Evolutionary conservation across 2,113 vertebrate genomes (phyloP), one percentile per base, ranked within the genome.

Genomic region (Ictalurus furcatus): DNA sequence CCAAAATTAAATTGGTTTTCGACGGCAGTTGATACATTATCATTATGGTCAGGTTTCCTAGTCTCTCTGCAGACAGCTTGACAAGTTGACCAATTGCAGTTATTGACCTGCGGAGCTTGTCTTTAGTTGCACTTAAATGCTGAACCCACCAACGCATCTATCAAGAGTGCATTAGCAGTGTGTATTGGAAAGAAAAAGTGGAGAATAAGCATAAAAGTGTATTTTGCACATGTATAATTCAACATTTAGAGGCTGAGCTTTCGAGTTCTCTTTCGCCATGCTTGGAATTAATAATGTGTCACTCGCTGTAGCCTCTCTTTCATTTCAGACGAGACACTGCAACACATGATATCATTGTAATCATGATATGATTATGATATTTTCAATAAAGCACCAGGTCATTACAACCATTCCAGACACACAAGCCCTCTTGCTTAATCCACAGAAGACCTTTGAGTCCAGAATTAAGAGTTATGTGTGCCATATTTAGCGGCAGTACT

Each of bases 91-190:
- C 71, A 88, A 84, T 90, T 73, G 83, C 73, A 48, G 85, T 79
- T 87, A 87, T 90, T 90, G 88, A 89, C 88, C 84, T 59, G 84
- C 78, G 7, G 73, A 89, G 84, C 88, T 86, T 59, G 84, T 81
- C 88, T 89, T 89, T 65, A 86, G 84, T 81, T 89, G 88, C 74
- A 71, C 88, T 86, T 89, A 81, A 91, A 90, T 59, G 73, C 63
- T 25, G 19, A 86, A 80, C 30, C 80, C 48, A 30, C 11, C 80
- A 58, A 71, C 65, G 84, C 81, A 85, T 85, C 63, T 74, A 90
- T 90, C 89, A 90, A 84, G 82, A 92, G 81, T 83, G 44, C 86
- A 87, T 89, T 92, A 88, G 90, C 19, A 25, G 34, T 44, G 54
- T 71, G 74, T 69, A 40, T 30, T 61, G 40, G 56, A 56, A 34